A percentile compares a stretch with the other conserved stretches of the same genome.
These are phyloP conservation scores for Parascotia fuliginaria DNA, from an alignment of 2,888 invertebrate genomes.

Conservation along the genomic window DNA sequence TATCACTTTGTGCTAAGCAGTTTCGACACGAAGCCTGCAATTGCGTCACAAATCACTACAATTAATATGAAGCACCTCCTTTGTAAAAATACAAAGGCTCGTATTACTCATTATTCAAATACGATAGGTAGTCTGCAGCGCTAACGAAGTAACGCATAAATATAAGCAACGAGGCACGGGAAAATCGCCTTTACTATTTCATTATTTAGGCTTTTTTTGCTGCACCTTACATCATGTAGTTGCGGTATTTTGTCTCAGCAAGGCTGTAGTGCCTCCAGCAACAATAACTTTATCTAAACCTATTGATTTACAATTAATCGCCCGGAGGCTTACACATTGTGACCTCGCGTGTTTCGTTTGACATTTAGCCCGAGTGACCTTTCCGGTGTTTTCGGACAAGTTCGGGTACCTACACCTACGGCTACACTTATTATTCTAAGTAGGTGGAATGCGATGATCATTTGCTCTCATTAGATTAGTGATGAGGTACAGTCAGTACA, in stretches of 20 bases:
- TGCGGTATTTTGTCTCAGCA: no score
- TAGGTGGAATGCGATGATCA: constrained; percentile 11
- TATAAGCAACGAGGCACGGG: no score
- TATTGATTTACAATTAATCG: constrained; percentile 51
- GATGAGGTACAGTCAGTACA: not conserved
- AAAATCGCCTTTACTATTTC: no score
- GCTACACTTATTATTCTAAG: constrained; percentile 58
- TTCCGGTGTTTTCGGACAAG: constrained; percentile 70
- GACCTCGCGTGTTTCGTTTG: constrained; percentile 68
- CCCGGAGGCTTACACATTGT: constrained; percentile 61
- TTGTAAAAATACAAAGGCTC: constrained; percentile 19
- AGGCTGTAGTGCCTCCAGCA: constrained; percentile 36
- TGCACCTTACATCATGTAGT: no score
- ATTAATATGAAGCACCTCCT: constrained; percentile 2
- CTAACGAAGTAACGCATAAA: no score
- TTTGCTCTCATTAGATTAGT: constrained; percentile 13
- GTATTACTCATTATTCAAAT: constrained; percentile 39
- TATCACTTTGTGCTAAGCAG: not conserved
- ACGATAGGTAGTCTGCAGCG: no score
- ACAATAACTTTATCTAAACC: constrained; percentile 36
- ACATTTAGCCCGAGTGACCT: constrained; percentile 80
- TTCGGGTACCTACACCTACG: constrained; percentile 75
- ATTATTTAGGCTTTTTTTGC: no score
- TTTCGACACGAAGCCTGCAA: not conserved
- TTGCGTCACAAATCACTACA: constrained; percentile 5